Evolutionary conservation across 2,797 vertebrate species (phyloP).

Genomic region (Gadopsis marmoratus): DNA sequence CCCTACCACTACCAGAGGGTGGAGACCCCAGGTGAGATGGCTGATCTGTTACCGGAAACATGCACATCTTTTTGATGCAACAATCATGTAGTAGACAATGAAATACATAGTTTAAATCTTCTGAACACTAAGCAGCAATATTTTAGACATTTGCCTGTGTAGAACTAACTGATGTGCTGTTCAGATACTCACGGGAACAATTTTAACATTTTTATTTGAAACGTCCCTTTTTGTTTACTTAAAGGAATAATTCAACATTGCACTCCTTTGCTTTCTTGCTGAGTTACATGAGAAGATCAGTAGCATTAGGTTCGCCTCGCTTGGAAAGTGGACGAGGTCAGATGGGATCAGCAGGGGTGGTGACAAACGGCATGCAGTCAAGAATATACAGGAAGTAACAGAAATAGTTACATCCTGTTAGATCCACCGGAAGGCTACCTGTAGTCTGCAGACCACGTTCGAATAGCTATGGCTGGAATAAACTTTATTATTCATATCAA

Average conservation of each 20-base stretch:
- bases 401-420: too few relatives aligned
- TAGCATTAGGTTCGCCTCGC: too few relatives aligned
- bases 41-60: not conserved
- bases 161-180: not conserved
- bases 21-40: conserved; percentile 94
- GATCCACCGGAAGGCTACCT: too few relatives aligned
- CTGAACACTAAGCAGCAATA: not conserved
- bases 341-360: too few relatives aligned
- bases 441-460: too few relatives aligned
- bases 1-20: conserved; percentile 99
- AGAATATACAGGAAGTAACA: too few relatives aligned
- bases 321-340: too few relatives aligned
- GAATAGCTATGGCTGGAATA: too few relatives aligned
- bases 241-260: not conserved
- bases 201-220: not conserved
- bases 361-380: too few relatives aligned
- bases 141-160: not conserved
- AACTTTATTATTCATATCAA: too few relatives aligned
- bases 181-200: not conserved
- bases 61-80: not conserved
- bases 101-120: not conserved
- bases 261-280: not conserved
- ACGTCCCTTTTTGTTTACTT: not conserved
- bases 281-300: not conserved
- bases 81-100: too few relatives aligned